Conservation (phyloP, 2,888 invertebrate genomes). For the Spisula solida region DNA sequence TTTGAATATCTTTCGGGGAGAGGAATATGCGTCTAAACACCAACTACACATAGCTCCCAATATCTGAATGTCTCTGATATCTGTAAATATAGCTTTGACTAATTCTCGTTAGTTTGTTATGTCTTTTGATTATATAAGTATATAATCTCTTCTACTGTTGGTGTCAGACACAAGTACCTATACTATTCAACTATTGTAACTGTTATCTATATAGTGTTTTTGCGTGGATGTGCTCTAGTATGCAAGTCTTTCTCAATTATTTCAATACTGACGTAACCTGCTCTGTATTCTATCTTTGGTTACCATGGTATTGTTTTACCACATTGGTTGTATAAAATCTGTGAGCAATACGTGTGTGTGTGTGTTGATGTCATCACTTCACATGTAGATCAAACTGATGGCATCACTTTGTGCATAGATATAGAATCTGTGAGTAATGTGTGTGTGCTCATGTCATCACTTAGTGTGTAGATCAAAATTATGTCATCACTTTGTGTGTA, state of each 20-base stretch:
- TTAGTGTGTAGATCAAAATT: too few relatives aligned
- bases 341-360: neutral
- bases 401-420: neutral
- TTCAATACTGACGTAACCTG: too few relatives aligned
- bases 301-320: neutral
- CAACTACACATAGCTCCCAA: conserved; percentile 33
- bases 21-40: neutral
- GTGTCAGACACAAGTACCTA: neutral
- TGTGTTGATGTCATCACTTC: neutral
- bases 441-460: too few relatives aligned
- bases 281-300: too few relatives aligned
- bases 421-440: neutral
- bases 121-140: conserved; percentile 29
- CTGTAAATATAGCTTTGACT: conserved; percentile 47
- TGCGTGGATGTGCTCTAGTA: neutral
- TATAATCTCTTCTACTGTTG: neutral
- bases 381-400: neutral
- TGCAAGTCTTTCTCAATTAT: too few relatives aligned
- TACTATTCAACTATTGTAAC: neutral
- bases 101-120: conserved; percentile 43
- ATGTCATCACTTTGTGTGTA: too few relatives aligned
- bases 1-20: neutral
- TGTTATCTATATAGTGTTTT: conserved; percentile 1
- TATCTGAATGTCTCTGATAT: conserved; percentile 19
- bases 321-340: neutral